These are phyloP conservation scores for Vulpes vulpes DNA, from an alignment of 2,113 vertebrate species.

Conservation along the genomic window DNA sequence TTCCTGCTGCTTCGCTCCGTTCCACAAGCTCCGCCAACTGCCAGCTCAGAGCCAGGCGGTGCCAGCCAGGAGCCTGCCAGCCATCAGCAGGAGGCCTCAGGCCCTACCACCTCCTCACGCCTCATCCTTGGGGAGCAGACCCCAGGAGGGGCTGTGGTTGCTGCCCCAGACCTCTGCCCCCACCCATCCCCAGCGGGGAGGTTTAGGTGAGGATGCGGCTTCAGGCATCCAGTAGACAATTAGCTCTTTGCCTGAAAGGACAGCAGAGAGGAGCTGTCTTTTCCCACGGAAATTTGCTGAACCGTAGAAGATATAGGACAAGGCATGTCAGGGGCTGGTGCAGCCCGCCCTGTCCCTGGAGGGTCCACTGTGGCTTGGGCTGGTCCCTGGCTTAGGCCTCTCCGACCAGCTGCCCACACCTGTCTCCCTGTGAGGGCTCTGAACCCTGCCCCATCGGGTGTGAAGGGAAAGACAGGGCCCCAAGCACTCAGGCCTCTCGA, in stretches of 20 bases:
- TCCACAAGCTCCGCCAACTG: neutral
- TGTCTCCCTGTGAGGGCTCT: neutral
- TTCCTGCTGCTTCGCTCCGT: neutral
- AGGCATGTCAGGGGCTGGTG: neutral
- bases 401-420: neutral
- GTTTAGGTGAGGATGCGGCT: neutral
- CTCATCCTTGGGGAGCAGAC: neutral
- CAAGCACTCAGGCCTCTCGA: neutral
- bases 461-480: neutral
- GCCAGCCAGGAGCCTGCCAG: neutral
- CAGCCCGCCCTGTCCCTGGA: neutral
- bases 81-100: neutral
- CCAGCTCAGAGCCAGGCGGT: neutral
- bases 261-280: neutral
- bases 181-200: neutral
- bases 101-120: neutral
- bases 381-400: neutral
- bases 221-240: neutral
- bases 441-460: neutral
- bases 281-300: neutral
- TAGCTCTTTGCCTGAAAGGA: neutral
- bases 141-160: neutral
- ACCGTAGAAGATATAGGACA: neutral
- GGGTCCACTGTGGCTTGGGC: neutral
- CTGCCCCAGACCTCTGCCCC: neutral